Evolutionary conservation across 2,113 vertebrate species (phyloP), one percentile per base, ranked within the genome.

Genomic region (Geococcyx californianus): DNA sequence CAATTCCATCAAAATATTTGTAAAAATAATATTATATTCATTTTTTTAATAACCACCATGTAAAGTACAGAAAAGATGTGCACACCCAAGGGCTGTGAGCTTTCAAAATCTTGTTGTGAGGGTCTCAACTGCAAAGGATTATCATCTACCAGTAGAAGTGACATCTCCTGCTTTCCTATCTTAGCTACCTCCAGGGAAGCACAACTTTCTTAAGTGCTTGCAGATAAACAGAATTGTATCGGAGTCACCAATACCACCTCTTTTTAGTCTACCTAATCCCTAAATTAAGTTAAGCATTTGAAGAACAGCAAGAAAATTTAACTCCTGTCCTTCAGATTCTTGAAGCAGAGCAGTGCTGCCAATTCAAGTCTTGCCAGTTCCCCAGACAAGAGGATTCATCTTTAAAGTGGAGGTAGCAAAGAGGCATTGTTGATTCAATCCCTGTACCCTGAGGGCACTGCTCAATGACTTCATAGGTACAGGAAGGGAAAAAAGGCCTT

Each of bases 71-170:
- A 9, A 68, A 66, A 40, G 31, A 16, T 1, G 4, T 12, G 44
- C 20, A 47, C 2, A 2, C 11, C 62, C 4, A 12, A 85, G 56
- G 25, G 34, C 33, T 59, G 17, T 21, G 49, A 63, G 33, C 52
- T 42, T 78, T 25, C 1, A 2, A 33, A 63, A 55, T 10, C n/a
- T n/a, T 1, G 0, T 19, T 29, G 16, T 8, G 40, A 88, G 25
- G 10, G 14, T 79, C 52, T 63, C 44, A 47, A 1, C 47, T 33
- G 29, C 9, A 26, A 25, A 49, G 45, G 13, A 29, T 5, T 66
- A 28, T 29, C 82, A 82, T 40, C 38, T 42, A 10, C 42, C n/a
- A 55, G 51, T 54, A 87, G 19, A 69, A 70, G 5, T 38, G 10
- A 34, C 75, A 33, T 10, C 62, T 67, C 69, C 60, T 82, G 45